Percentiles rank a stretch among this genome's conserved stretches.
phyloP scores from a whole-genome alignment of 2,113 vertebrate genomes.

The Actenoides hombroni region DNA sequence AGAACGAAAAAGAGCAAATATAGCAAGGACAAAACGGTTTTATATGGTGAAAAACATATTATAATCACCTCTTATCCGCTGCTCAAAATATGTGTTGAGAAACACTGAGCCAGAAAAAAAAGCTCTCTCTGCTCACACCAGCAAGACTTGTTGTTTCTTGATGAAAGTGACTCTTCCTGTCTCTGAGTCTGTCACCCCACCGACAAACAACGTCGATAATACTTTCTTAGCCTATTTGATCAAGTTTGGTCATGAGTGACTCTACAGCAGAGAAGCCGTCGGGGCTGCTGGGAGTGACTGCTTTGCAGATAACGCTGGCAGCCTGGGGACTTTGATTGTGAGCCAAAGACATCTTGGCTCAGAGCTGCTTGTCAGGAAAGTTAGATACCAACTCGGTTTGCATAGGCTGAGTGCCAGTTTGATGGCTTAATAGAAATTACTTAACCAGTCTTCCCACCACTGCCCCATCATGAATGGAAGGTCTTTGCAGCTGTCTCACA shows the following conservation, averaged over 20 bases:
- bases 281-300: not conserved
- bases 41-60: not conserved
- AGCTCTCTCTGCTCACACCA: not conserved
- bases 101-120: not conserved
- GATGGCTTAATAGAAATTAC: not conserved
- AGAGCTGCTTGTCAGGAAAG: not conserved
- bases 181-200: not conserved
- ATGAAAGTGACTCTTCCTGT: slow-evolving; percentile 19
- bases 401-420: not conserved
- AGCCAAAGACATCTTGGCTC: slow-evolving; percentile 11
- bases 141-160: not conserved
- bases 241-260: not conserved
- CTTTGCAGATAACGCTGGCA: slow-evolving; percentile 20
- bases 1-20: not conserved
- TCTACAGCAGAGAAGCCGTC: not conserved
- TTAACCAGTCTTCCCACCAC: not conserved
- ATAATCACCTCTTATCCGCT: not conserved
- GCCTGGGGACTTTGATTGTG: not conserved
- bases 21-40: not conserved
- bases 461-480: not conserved
- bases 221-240: not conserved
- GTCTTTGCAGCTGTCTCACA: rapidly evolving
- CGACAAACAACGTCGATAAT: not conserved
- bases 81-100: not conserved
- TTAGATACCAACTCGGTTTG: not conserved